Base-by-base conservation (phyloP, 2,797 vertebrate species). In the Benthosema pterotum region DNA sequence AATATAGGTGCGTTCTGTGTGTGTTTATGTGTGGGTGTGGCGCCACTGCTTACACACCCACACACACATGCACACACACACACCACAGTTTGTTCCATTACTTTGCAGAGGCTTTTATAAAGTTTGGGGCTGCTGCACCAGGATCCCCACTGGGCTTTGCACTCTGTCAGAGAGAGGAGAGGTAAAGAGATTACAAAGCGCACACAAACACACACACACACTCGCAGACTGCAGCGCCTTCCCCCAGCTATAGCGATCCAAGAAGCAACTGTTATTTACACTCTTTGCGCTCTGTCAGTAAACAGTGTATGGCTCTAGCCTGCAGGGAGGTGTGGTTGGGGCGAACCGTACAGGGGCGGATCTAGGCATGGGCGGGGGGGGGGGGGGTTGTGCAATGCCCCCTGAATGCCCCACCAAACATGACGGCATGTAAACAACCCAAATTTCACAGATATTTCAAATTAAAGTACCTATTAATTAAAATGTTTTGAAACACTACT, bases 211-310 rank as follows among this genome's bases (percentile, higher is more conserved):
- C 15, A 52, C 45, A 60, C 49, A 58, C 55, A n/a, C 52, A 51
- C 59, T 51, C 9, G 73, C n/a, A 55, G 43, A 73, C 50, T 38
- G 53, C 50, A 67, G 57, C 75, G 68, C 62, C 63, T 59, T 62
- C 62, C 58, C 70, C 70, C 38, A 59, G 3, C 67, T 59, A 71
- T 38, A 71, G 78, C 58, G 65, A 72, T 75, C 64, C 61, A 59
- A 77, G 66, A 56, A 42, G 63, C 67, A 66, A 22, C 57, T 73
- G 67, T 82, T 80, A 75, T 84, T 77, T 78, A 71, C 71, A 49
- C 53, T 19, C 53, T 19, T 51, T 3, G 11, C 83, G 32, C 32
- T 38, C 32, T 9, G 66, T 71, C 57, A 71, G 75, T 74, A 75
- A 87, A 87, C 69, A 74, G 42, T 65, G 55, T 59, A 42, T 50